Percentiles rank a stretch among this genome's conserved stretches.
These are phyloP conservation scores for Ochropleura plecta DNA, from an alignment of 2,888 invertebrate species.

Conservation along the genomic window DNA sequence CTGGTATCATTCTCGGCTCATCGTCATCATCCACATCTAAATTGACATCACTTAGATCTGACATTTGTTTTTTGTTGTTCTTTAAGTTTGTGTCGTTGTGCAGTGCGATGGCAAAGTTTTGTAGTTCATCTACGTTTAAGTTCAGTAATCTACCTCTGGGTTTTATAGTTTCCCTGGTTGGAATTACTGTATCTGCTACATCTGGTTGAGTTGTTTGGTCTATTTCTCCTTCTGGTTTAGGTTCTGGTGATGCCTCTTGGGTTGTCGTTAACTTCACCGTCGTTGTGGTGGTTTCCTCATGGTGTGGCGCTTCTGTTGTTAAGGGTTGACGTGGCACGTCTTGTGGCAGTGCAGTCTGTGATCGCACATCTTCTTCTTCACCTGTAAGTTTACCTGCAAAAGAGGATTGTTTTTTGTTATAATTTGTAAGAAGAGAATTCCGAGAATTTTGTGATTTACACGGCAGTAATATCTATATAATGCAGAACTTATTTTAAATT, in stretches of 20 bases:
- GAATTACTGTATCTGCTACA: conserved; percentile 59
- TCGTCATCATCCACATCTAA: conserved; percentile 92
- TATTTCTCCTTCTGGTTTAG: conserved; percentile 56
- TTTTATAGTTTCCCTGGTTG: conserved; percentile 65
- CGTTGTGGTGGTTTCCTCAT: conserved; percentile 45
- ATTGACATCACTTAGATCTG: conserved; percentile 95
- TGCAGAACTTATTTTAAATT: not conserved
- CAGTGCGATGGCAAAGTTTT: conserved; percentile 84
- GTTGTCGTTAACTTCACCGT: conserved; percentile 68
- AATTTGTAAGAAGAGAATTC: not conserved
- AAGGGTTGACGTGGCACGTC: conserved; percentile 35
- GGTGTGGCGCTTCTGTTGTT: conserved; percentile 52
- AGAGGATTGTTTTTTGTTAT: not conserved
- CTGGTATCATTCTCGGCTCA: conserved; percentile 68
- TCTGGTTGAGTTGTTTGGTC: conserved; percentile 68
- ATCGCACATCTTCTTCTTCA: conserved; percentile 79
- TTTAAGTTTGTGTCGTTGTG: conserved; percentile 82
- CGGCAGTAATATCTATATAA: no score
- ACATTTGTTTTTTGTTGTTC: conserved; percentile 76
- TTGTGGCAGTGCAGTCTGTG: conserved; percentile 57
- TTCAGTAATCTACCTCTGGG: conserved; percentile 82
- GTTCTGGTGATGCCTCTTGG: conserved; percentile 18
- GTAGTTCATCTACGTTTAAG: conserved; percentile 84
- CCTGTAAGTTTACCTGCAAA: conserved; percentile 82
- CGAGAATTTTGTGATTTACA: not conserved